A percentile compares a stretch with the other conserved stretches of the same genome.
Conservation (phyloP, 2,113 vertebrate species). For the Myotis davidii region DNA sequence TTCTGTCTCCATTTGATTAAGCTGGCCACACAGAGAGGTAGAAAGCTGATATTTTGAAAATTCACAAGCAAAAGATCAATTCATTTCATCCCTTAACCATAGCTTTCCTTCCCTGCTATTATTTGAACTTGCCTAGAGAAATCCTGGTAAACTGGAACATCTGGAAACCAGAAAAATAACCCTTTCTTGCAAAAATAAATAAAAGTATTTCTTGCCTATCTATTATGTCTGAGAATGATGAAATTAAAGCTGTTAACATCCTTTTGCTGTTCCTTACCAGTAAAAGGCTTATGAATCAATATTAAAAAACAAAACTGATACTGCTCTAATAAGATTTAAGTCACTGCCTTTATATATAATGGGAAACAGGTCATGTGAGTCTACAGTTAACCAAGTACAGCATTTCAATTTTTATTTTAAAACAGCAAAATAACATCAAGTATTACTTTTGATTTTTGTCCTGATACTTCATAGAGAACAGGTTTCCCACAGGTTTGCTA, state of each 20-base stretch:
- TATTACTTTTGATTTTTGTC: slow-evolving; percentile 35
- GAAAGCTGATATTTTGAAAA: not conserved
- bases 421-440: not conserved
- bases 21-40: not conserved
- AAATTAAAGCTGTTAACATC: slow-evolving; percentile 16
- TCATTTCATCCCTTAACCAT: not conserved
- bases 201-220: slow-evolving; percentile 21
- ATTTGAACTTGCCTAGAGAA: not conserved
- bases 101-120: not conserved
- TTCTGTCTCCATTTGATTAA: slow-evolving; percentile 44
- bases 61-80: not conserved
- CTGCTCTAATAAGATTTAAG: not conserved
- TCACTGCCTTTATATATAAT: not conserved
- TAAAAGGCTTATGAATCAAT: slow-evolving; percentile 3
- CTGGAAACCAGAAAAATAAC: slow-evolving; percentile 23
- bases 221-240: not conserved
- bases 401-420: slow-evolving; percentile 49
- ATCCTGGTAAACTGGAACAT: not conserved
- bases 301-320: not conserved
- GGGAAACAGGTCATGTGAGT: not conserved
- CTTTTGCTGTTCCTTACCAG: slow-evolving; percentile 17
- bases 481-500: slow-evolving; percentile 8
- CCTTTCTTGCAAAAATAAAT: slow-evolving; percentile 47
- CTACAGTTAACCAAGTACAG: slow-evolving; percentile 17
- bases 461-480: slow-evolving; percentile 44